These are phyloP conservation scores for Carcharodon carcharias DNA, from an alignment of 2,797 vertebrate species.

Conservation along the genomic window DNA sequence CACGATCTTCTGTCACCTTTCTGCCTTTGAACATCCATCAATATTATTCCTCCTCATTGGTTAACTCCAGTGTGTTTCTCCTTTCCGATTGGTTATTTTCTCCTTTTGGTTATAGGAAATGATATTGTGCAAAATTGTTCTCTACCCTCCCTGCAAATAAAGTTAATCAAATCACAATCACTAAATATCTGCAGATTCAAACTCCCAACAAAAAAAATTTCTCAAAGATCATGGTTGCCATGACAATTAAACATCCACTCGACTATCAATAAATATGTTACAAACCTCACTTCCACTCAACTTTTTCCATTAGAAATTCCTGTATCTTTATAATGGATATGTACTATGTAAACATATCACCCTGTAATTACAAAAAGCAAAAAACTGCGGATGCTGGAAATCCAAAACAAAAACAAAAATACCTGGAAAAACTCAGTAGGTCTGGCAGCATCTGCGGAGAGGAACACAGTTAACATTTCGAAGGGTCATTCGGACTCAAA, in stretches of 20 bases:
- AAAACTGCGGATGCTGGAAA: too few relatives aligned
- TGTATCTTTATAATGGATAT: not conserved
- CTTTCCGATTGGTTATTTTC: not conserved
- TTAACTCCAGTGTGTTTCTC: not conserved
- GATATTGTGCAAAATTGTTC: too few relatives aligned
- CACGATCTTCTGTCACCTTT: not conserved
- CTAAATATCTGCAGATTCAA: not conserved
- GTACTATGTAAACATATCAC: not conserved
- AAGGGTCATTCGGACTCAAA: too few relatives aligned
- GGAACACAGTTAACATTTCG: too few relatives aligned
- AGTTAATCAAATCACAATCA: not conserved
- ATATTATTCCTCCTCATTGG: not conserved
- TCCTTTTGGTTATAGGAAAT: not conserved
- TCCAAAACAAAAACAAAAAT: too few relatives aligned
- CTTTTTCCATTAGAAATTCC: not conserved
- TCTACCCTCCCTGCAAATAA: not conserved
- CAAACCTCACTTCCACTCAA: not conserved
- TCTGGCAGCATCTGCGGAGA: too few relatives aligned
- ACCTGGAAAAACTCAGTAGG: too few relatives aligned
- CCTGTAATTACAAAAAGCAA: not conserved
- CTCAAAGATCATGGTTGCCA: not conserved
- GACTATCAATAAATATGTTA: not conserved
- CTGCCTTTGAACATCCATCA: not conserved
- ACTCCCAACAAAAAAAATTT: not conserved
- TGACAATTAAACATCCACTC: not conserved